Conservation (phyloP, 2,888 invertebrate species). For the Tromatobia lineatoria region DNA sequence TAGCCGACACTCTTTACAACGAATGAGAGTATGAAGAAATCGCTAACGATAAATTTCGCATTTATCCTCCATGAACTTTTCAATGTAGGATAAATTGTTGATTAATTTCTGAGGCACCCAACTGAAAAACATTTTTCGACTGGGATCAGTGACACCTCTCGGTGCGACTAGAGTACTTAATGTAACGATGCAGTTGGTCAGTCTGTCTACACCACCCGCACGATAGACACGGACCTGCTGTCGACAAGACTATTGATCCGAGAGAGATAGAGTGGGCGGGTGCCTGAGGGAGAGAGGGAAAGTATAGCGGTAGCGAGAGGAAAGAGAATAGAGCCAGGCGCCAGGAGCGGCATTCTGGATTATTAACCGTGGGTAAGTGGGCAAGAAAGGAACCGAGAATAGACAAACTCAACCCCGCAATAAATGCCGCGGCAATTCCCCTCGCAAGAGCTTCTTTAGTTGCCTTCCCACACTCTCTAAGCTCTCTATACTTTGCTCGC, state of each 20-base stretch:
- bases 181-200: conserved; percentile 46
- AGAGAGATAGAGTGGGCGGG: conserved; percentile 68
- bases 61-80: too few species aligned
- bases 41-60: too few species aligned
- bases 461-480: not conserved
- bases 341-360: conserved; percentile 74
- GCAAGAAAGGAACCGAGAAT: conserved; percentile 55
- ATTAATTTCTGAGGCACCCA: too few species aligned
- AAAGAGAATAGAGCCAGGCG: conserved; percentile 56
- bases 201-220: conserved; percentile 53
- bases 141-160: not conserved
- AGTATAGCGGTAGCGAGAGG: conserved; percentile 54
- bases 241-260: conserved; percentile 83
- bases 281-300: conserved; percentile 56
- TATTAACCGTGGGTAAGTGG: conserved; percentile 77
- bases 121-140: not conserved
- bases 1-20: too few species aligned
- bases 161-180: conserved; percentile 11
- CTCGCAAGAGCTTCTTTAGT: not conserved
- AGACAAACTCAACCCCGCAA: conserved; percentile 45
- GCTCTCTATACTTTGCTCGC: not conserved
- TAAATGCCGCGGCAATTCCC: conserved; percentile 48
- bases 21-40: too few species aligned
- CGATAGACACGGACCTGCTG: conserved; percentile 77
- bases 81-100: not conserved